Evolutionary conservation across 64 coral and sea anemone species (phyloP), one percentile per base, ranked within the genome.

Genomic region (Dendronephthya gigantea): DNA sequence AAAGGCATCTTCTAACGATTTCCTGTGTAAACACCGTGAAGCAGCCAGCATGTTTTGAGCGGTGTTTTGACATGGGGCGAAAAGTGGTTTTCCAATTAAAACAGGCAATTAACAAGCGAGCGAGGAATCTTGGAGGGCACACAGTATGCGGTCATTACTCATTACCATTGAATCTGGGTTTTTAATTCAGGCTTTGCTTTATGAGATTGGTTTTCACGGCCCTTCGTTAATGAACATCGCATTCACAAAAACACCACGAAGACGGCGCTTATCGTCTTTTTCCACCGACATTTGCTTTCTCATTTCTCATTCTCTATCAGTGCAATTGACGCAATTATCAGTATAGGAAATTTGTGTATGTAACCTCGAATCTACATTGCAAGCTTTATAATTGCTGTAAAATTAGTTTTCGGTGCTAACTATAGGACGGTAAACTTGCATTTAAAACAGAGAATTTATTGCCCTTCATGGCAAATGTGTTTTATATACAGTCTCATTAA

Each of bases 41-140:
- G 8, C 55, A n/a, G 55, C 25, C 6, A 62, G 55, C 25, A 62
- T 15, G 55, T 62, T 62, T 62, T 62, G 25, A 2, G 17, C 12
- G 25, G 25, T 15, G 55, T 62, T 62, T 62, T 62, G 25, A 2
- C 55, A 6, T 7, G 25, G 25, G 55, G 25, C 55, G 72, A 79
- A 76, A 33, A 79, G n/a, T 79, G 36, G 32, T 34, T 79, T 79
- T 79, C 15, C 72, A 36, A 79, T 35, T 79, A 79, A 79, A 79
- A 79, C 4, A 39, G 30, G 15, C 72, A 79, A 79, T 33, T 79
- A 79, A 79, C 29, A 36, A 62, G 55, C 1, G 55, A 5, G 19
- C 17, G 55, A 62, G 55, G 10, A 23, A 22, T 23, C 19, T 2
- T n/a, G 55, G 55, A 36, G 13, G 72, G 36, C 5, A 34, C 72